Evolutionary conservation across 2,797 vertebrate species (phyloP), one percentile per base, ranked within the genome.

Genomic region (Lates japonicus): DNA sequence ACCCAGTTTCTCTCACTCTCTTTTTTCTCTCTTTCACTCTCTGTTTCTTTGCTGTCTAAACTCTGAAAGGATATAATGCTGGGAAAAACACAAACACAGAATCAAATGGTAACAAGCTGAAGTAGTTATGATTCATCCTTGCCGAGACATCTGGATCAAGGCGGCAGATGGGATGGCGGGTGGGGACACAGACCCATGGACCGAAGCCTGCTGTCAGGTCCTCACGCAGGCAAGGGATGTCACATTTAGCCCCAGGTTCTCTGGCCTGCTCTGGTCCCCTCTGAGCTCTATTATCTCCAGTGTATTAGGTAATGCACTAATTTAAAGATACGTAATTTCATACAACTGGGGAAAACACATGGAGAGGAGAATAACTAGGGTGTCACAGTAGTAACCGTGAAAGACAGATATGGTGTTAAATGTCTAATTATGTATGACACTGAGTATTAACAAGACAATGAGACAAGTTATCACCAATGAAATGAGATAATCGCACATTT

Each of bases 71-170:
- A 85, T 75, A 79, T 83, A 59, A 86, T 60, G 62, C 42, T 80
- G 79, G 68, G 73, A 60, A 82, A 83, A 84, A 88, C 60, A 81
- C 80, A 86, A 87, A 85, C 69, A 79, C 37, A 72, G 74, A 74
- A 76, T 88, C 57, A 78, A 89, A 90, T 82, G 70, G 86, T 69
- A 89, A 92, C 85, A 87, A 89, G 86, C 83, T 90, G 83, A 82
- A 88, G 72, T 42, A 76, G 76, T 73, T 84, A 86, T 93, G 90
- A 93, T 90, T 94, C 90, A 94, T 92, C 71, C 73, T 87, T 90
- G 76, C 88, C 76, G 76, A 83, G 54, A 87, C 91, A 93, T 92
- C 91, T 90, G 91, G 92, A 93, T 87, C 83, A 83, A 72, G 85
- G 79, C 77, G 58, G 84, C 77, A 83, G 87, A 89, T 86, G 84